Evolutionary conservation across 2,888 invertebrate species (phyloP).

Genomic region (Priocnemis perturbator): DNA sequence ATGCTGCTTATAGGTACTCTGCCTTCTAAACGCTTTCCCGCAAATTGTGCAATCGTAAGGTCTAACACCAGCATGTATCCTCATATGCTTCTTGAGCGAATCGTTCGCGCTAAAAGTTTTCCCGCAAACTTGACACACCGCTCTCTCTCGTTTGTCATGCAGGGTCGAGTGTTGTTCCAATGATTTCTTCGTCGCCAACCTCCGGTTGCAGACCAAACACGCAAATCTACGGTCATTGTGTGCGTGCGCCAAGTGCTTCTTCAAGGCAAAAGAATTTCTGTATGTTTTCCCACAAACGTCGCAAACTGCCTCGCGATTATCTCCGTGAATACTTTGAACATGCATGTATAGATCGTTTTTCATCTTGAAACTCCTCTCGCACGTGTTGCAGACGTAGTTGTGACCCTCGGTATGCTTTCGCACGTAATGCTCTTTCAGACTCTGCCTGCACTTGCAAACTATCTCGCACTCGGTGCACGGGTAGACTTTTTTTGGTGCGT

Average conservation of each 20-base stretch:
- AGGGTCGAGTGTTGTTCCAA: conserved; percentile 46
- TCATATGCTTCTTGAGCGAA: conserved; percentile 35
- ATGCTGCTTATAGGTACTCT: conserved; percentile 51
- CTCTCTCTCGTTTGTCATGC: conserved; percentile 33
- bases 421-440: conserved; percentile 39
- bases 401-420: conserved; percentile 36
- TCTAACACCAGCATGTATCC: conserved; percentile 35
- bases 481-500: conserved; percentile 51
- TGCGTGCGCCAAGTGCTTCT: conserved; percentile 45
- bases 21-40: conserved; percentile 50
- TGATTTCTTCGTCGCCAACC: conserved; percentile 38
- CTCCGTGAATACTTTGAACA: conserved; percentile 38
- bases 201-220: conserved; percentile 47
- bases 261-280: conserved; percentile 42
- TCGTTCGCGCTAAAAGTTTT: conserved; percentile 32
- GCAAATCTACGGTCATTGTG: conserved; percentile 43
- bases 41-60: conserved; percentile 41
- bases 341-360: conserved; percentile 45
- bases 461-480: conserved; percentile 40
- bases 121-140: conserved; percentile 50
- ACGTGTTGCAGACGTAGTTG: conserved; percentile 32
- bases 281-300: conserved; percentile 30
- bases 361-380: conserved; percentile 42
- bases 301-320: conserved; percentile 11
- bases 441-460: background rate